Conservation (phyloP, 2,888 invertebrate species). For the Zygogramma bicolorata region DNA sequence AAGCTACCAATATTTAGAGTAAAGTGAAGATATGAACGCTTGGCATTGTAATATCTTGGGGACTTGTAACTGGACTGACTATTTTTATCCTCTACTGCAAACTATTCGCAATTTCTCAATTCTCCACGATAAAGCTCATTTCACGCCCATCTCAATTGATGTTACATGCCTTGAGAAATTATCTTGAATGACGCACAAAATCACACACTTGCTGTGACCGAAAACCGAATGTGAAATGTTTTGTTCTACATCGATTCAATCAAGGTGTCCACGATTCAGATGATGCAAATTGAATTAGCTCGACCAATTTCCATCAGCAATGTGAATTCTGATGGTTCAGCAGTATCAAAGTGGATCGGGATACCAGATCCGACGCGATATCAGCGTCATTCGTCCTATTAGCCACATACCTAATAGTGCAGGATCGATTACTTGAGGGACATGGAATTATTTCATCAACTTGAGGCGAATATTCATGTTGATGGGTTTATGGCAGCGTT, state of each 20-base stretch:
- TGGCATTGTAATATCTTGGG: too few species aligned
- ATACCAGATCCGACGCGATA: background rate
- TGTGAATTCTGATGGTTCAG: background rate
- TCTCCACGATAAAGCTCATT: too few species aligned
- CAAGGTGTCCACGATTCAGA: background rate
- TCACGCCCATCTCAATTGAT: too few species aligned
- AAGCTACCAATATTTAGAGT: too few species aligned
- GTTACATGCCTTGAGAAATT: too few species aligned
- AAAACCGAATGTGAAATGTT: background rate
- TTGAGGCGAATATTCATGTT: background rate
- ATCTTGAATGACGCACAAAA: too few species aligned
- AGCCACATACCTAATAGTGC: background rate
- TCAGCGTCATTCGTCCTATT: background rate
- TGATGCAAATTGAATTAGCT: background rate
- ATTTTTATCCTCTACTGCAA: too few species aligned
- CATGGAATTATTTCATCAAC: background rate
- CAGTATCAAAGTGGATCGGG: background rate
- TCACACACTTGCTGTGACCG: too few species aligned
- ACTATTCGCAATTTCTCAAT: too few species aligned
- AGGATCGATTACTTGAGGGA: background rate
- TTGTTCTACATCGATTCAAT: background rate
- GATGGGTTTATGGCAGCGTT: background rate
- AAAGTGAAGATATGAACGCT: too few species aligned
- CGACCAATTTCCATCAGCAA: background rate
- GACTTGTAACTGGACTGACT: too few species aligned